These are phyloP conservation scores for Synanthedon andrenaeformis DNA, from an alignment of 2,888 invertebrate genomes.

Conservation along the genomic window DNA sequence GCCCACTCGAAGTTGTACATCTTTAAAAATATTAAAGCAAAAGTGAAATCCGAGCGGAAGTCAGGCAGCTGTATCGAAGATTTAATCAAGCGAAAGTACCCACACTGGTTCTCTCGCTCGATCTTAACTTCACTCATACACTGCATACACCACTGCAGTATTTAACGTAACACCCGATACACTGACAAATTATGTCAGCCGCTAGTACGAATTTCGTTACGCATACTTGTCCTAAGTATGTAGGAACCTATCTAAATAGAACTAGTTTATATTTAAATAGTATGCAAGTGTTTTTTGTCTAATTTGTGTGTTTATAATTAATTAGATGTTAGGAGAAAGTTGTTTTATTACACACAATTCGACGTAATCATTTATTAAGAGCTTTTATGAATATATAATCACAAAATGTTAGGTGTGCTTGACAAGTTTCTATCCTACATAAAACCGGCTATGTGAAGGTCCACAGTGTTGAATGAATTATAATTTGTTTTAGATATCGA, in stretches of 20 bases:
- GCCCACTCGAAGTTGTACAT: not conserved
- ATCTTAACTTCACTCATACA: constrained; percentile 19
- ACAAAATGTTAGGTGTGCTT: too few relatives aligned
- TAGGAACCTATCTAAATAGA: too few relatives aligned
- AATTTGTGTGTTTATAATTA: too few relatives aligned
- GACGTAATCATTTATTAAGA: too few relatives aligned
- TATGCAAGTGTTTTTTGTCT: too few relatives aligned
- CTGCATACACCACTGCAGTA: constrained; percentile 19
- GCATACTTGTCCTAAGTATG: too few relatives aligned
- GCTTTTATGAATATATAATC: too few relatives aligned
- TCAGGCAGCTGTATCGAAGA: constrained; percentile 33
- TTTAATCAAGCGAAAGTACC: constrained; percentile 61
- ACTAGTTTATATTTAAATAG: too few relatives aligned
- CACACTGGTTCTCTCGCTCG: constrained; percentile 50
- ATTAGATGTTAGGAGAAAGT: too few relatives aligned
- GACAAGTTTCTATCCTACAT: not conserved
- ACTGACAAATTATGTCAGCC: constrained; percentile 12
- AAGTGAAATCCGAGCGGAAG: constrained; percentile 58
- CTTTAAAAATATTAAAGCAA: constrained; percentile 9
- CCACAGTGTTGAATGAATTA: not conserved
- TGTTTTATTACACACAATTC: too few relatives aligned
- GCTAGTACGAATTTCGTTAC: too few relatives aligned
- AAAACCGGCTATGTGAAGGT: not conserved
- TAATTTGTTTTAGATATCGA: constrained; percentile 79
- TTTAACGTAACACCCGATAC: constrained; percentile 14